phyloP scores from a whole-genome alignment of 2,888 invertebrate genomes.

The Epistrophella euchroma region DNA sequence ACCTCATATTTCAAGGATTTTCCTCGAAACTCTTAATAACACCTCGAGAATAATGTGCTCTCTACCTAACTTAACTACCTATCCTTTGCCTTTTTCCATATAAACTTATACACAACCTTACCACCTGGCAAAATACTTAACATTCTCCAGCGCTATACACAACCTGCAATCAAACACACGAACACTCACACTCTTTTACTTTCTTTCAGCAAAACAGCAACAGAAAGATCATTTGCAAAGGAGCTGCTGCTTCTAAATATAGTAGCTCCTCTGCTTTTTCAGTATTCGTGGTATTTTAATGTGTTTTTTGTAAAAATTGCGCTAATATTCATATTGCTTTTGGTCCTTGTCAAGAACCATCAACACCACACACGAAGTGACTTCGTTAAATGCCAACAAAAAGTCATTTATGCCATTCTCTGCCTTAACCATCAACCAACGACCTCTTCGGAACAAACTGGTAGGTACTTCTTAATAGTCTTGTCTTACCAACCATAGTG shows the following conservation, averaged over 20 bases:
- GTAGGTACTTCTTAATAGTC: slow-evolving; percentile 30
- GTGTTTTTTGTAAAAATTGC: slow-evolving; percentile 72
- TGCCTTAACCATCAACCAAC: neutral
- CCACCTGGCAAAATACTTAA: slow-evolving; percentile 70
- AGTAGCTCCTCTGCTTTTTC: neutral
- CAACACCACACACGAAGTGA: slow-evolving; percentile 57
- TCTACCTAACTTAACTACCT: neutral
- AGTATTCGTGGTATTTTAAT: slow-evolving; percentile 67
- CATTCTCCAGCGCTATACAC: slow-evolving; percentile 48
- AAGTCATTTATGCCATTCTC: slow-evolving; percentile 29
- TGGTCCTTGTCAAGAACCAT: slow-evolving; percentile 31
- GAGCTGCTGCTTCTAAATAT: neutral
- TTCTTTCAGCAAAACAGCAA: slow-evolving; percentile 8
- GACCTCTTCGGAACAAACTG: slow-evolving; percentile 8
- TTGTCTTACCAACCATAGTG: slow-evolving; percentile 20
- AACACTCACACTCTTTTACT: neutral
- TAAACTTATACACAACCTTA: slow-evolving; percentile 8
- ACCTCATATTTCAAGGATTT: slow-evolving; percentile 73
- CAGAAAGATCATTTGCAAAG: slow-evolving; percentile 26
- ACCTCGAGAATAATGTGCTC: slow-evolving; percentile 42
- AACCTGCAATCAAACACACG: slow-evolving; percentile 19
- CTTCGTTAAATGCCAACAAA: slow-evolving; percentile 54
- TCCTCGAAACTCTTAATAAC: slow-evolving; percentile 45
- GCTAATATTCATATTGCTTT: slow-evolving; percentile 72
- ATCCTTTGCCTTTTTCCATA: neutral